These are phyloP conservation scores for Phrynocephalus vlangalii DNA, from an alignment of 2,797 vertebrate species.

Conservation along the genomic window DNA sequence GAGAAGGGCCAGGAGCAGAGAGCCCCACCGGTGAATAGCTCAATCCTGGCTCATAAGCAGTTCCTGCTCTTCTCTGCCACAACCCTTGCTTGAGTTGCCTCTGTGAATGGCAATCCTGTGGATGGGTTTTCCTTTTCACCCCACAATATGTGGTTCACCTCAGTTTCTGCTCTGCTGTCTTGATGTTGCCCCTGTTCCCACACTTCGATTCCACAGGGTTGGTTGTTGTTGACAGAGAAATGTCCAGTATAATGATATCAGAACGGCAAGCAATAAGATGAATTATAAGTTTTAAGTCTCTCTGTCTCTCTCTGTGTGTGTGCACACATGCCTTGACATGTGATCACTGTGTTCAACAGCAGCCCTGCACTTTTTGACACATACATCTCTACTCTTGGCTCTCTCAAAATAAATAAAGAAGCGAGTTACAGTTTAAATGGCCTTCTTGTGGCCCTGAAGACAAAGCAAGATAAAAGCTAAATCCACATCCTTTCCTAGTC, in stretches of 20 bases:
- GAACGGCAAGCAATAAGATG: background rate
- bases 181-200: background rate
- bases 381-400: background rate
- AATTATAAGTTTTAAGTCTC: background rate
- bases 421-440: background rate
- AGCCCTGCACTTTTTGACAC: background rate
- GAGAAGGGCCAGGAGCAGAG: no score
- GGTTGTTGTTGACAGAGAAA: background rate
- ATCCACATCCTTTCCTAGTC: background rate
- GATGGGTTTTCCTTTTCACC: no score
- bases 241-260: background rate
- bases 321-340: no score
- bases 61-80: no score
- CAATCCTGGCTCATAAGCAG: no score
- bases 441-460: background rate
- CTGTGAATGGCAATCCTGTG: no score
- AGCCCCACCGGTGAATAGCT: no score
- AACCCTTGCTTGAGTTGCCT: no score
- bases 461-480: background rate
- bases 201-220: background rate
- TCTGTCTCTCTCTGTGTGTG: no score
- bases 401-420: background rate
- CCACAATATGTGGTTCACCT: no score
- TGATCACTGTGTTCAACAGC: background rate
- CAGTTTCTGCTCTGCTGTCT: no score